These are phyloP conservation scores for Teleogryllus occipitalis DNA, from an alignment of 1,140 invertebrate species.

Conservation along the genomic window DNA sequence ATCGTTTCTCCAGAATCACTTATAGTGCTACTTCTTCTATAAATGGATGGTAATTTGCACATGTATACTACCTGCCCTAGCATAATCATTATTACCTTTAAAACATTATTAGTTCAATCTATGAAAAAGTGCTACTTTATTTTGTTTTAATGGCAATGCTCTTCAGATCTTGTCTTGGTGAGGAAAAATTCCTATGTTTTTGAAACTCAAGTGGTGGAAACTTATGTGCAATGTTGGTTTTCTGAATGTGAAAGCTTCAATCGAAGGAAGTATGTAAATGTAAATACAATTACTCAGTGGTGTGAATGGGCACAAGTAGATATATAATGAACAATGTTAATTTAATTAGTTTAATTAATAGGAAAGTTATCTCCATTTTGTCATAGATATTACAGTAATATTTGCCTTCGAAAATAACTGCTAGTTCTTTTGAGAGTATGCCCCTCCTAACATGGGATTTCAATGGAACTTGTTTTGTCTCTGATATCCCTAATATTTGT, in stretches of 20 bases:
- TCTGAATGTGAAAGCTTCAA: background rate
- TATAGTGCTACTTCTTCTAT: slow-evolving; percentile 41
- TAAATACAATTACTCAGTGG: background rate
- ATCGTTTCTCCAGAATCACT: slow-evolving; percentile 84
- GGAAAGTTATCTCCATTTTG: no score
- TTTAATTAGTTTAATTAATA: no score
- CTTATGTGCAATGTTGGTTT: background rate
- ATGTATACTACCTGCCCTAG: background rate
- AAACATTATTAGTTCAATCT: background rate
- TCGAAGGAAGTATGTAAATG: background rate
- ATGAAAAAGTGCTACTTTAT: background rate
- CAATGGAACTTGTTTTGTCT: no score
- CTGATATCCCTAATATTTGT: no score
- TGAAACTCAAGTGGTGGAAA: background rate
- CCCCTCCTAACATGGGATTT: background rate
- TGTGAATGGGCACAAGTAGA: slow-evolving; percentile 3
- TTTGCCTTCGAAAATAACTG: background rate
- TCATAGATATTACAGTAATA: background rate
- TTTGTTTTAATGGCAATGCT: background rate
- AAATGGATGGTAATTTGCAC: background rate
- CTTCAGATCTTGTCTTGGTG: background rate
- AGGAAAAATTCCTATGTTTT: background rate
- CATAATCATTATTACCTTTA: background rate
- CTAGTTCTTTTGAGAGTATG: no score
- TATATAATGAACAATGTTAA: background rate